Evolutionary conservation across 2,797 vertebrate genomes (phyloP).

Genomic region (Anguilla marmorata): DNA sequence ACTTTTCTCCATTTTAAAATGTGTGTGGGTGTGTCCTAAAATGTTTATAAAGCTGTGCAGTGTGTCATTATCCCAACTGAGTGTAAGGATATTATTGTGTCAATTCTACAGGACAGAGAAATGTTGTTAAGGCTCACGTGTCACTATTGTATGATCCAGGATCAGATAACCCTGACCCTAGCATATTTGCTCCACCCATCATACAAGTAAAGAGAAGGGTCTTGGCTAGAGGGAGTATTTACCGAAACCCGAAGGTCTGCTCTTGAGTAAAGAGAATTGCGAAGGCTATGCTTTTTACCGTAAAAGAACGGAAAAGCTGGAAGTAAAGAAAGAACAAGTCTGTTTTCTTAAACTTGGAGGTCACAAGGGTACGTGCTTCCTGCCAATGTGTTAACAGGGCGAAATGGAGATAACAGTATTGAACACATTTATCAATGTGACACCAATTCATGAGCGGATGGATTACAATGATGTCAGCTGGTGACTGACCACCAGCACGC

Average conservation of each 20-base stretch:
- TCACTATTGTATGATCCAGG: background rate
- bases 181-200: background rate
- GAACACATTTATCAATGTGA: background rate
- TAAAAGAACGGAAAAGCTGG: background rate
- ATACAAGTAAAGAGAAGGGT: background rate
- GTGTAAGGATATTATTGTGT: background rate
- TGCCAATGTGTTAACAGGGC: background rate
- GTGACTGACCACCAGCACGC: background rate
- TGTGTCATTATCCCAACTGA: background rate
- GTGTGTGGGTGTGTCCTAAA: background rate
- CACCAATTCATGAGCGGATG: background rate
- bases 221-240: background rate
- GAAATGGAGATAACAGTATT: background rate
- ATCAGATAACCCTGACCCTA: background rate
- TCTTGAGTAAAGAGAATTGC: background rate
- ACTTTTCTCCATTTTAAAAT: background rate
- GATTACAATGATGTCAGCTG: background rate
- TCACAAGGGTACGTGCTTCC: background rate
- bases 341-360: background rate
- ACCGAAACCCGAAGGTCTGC: background rate
- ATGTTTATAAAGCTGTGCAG: background rate
- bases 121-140: conserved; percentile 50
- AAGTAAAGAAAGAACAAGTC: background rate
- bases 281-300: background rate
- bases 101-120: conserved; percentile 43